Conservation (phyloP, 1,140 invertebrate genomes). For the Drosophila melanica region DNA sequence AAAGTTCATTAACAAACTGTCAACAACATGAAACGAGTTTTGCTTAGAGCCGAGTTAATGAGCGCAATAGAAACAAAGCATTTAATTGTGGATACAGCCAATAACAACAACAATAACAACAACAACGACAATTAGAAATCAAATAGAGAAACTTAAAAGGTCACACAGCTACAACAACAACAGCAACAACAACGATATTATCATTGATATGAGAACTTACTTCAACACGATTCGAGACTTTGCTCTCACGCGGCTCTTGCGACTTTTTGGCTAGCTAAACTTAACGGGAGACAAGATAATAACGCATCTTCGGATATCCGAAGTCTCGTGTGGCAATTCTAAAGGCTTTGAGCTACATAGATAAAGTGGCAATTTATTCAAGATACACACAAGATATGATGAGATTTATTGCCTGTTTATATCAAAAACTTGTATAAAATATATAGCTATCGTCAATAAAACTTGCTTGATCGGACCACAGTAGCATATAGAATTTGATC, state of each 20-base stretch:
- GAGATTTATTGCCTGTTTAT: too few species aligned
- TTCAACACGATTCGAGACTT: slow-evolving; percentile 16
- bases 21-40: slow-evolving; percentile 17
- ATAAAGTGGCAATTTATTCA: too few species aligned
- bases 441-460: too few species aligned
- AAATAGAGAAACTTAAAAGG: slow-evolving; percentile 58
- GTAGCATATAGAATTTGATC: too few species aligned
- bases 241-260: slow-evolving; percentile 2
- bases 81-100: slow-evolving; percentile 40
- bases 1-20: slow-evolving; percentile 40
- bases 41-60: slow-evolving; percentile 47
- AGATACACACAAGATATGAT: too few species aligned
- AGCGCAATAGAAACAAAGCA: slow-evolving; percentile 45
- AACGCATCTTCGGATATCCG: slow-evolving; percentile 31
- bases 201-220: slow-evolving; percentile 43
- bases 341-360: not conserved
- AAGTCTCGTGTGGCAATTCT: slow-evolving; percentile 29
- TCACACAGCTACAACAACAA: slow-evolving; percentile 52
- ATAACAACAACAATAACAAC: slow-evolving; percentile 24
- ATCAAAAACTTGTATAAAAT: too few species aligned
- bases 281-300: slow-evolving; percentile 26
- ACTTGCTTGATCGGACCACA: too few species aligned
- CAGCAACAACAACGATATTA: slow-evolving; percentile 24
- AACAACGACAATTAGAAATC: slow-evolving; percentile 32
- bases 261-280: slow-evolving; percentile 9